These are phyloP conservation scores for Melospiza georgiana DNA, from an alignment of 2,113 vertebrate species.

Conservation along the genomic window DNA sequence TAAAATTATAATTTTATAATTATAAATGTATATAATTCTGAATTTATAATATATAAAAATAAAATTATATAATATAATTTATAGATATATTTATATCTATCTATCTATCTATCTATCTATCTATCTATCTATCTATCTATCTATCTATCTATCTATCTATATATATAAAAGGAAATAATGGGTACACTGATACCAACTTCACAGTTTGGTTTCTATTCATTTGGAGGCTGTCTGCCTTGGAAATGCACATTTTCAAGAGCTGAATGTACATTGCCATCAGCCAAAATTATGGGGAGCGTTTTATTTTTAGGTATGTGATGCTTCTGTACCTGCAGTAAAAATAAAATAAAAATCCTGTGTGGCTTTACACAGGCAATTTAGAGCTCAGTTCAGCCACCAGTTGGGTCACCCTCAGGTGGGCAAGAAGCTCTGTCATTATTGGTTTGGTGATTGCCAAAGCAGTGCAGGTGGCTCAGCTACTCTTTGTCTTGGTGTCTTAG, in stretches of 20 bases:
- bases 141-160: too few species aligned
- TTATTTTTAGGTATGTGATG: neutral
- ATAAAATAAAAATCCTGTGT: neutral
- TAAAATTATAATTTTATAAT: too few species aligned
- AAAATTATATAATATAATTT: too few species aligned
- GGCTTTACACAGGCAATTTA: neutral
- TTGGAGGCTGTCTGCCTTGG: neutral
- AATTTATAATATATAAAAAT: too few species aligned
- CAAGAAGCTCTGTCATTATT: neutral
- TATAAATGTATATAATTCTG: too few species aligned
- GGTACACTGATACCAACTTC: neutral
- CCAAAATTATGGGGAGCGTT: neutral
- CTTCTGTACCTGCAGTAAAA: neutral
- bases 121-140: too few species aligned
- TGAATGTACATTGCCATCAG: fast-evolving
- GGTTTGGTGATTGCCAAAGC: neutral
- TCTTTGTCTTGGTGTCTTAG: neutral
- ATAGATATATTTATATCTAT: neutral
- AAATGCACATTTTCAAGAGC: neutral
- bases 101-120: too few species aligned
- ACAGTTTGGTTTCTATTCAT: neutral
- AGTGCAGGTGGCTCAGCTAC: neutral
- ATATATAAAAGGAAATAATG: neutral
- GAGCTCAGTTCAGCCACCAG: fast-evolving
- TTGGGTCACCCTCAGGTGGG: neutral